phyloP scores from a whole-genome alignment of 2,888 invertebrate species.

The Xestia xanthographa region DNA sequence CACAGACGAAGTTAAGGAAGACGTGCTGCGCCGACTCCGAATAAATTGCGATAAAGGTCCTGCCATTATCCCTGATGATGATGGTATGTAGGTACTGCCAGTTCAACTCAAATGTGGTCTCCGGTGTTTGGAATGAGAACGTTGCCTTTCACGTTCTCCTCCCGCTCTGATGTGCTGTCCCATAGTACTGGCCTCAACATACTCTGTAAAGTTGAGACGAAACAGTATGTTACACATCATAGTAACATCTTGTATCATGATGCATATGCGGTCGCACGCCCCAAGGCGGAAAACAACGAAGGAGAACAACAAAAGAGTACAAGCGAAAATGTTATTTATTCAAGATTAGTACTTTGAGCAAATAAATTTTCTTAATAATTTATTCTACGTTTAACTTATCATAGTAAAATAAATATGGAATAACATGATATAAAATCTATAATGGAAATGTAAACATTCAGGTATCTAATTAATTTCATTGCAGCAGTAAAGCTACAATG shows the following conservation, averaged over 20 bases:
- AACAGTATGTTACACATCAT: slow-evolving; percentile 16
- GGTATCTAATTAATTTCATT: slow-evolving; percentile 84
- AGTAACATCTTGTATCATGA: slow-evolving; percentile 38
- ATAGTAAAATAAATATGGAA: slow-evolving; percentile 87
- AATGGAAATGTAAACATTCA: slow-evolving; percentile 88
- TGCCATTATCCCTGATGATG: background rate
- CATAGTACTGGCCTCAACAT: slow-evolving; percentile 7
- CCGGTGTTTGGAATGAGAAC: background rate
- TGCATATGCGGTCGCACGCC: background rate
- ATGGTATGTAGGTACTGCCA: background rate
- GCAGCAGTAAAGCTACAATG: slow-evolving; percentile 75
- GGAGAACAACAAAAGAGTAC: slow-evolving; percentile 53
- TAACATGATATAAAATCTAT: slow-evolving; percentile 90
- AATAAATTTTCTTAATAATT: slow-evolving; percentile 87
- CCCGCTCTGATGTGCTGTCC: slow-evolving; percentile 8
- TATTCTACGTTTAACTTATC: slow-evolving; percentile 84
- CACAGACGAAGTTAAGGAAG: no score
- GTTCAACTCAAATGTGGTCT: background rate
- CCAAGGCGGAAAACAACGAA: background rate
- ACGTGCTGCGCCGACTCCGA: background rate
- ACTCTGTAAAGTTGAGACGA: slow-evolving; percentile 13
- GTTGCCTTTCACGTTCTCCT: background rate
- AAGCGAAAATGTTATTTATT: slow-evolving; percentile 80
- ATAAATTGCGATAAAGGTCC: background rate
- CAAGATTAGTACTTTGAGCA: slow-evolving; percentile 87